Evolutionary conservation across 2,113 vertebrate genomes (phyloP), one percentile per base, ranked within the genome.

Genomic region (Brachirus orientalis): DNA sequence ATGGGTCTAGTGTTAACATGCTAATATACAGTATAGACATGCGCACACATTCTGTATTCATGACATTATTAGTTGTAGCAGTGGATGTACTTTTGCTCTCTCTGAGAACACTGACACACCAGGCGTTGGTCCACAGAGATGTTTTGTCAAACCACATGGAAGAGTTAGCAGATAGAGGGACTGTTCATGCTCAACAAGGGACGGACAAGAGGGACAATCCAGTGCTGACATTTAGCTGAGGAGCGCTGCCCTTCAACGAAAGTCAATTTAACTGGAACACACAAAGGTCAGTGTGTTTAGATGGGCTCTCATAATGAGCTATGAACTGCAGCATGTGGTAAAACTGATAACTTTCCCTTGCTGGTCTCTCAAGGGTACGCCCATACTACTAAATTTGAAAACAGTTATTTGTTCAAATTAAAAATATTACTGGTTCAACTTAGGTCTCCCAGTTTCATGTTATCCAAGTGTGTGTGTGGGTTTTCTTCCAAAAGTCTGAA

Each of bases 221-320:
- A 66, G 58, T 8, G 44, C 56, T 91, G 88, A 85, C 87, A 91
- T 91, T 91, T 89, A 69, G 52, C 72, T 33, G 77, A 63, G 44
- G 70, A 71, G 72, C 67, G 33, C 45, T 87, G 87, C 81, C 88
- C 87, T 91, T 90, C 88, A 72, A 78, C 68, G 8, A 71, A 91
- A 87, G 86, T 87, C 86, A 80, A 86, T 90, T 90, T 79, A 87
- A 75, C 57, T 75, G 47, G 38, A 77, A 60, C 66, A 62, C 56
- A 69, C 59, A 87, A 89, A 89, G 86, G 90, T 87, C 87, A 85
- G 64, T 50, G 58, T 83, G 74, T 81, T 85, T 75, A 75, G 72
- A 19, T 19, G 2, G 58, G 56, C 43, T 41, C 36, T 75, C 55
- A 35, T 79, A 57, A 83, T 85, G 80, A 80, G 69, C 62, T 50